Percentiles rank a stretch among this genome's conserved stretches.
phyloP scores from a whole-genome alignment of 2,888 invertebrate genomes.

The Rhagophthalmus giganteus region DNA sequence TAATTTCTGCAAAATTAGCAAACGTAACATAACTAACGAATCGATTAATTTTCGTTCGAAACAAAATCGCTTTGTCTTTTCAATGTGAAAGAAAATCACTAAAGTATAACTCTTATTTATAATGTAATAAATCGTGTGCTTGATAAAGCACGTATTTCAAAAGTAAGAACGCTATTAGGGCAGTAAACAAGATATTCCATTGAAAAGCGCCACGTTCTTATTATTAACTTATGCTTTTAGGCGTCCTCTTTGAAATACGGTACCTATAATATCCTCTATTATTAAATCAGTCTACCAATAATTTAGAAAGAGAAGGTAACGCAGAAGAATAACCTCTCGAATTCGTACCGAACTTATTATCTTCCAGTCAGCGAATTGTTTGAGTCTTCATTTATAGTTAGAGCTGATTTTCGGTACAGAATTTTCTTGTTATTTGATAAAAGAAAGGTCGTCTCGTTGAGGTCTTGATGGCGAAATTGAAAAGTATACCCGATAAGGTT shows the following conservation, averaged over 20 bases:
- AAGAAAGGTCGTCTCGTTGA: constrained; percentile 13
- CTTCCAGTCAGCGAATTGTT: constrained; percentile 13
- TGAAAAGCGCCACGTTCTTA: constrained; percentile 14
- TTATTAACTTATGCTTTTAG: constrained; percentile 17
- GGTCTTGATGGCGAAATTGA: constrained; percentile 17
- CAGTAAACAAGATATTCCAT: constrained; percentile 16
- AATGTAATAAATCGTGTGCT: constrained; percentile 21
- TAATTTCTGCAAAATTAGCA: too few species aligned
- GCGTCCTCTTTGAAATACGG: constrained; percentile 6
- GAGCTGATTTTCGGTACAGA: constrained; percentile 14
- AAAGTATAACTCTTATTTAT: constrained; percentile 30
- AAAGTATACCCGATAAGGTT: constrained; percentile 9
- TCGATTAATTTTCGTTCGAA: too few species aligned
- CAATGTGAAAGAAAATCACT: constrained; percentile 14
- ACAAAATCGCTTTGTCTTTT: too few species aligned
- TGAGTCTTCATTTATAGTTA: constrained; percentile 12
- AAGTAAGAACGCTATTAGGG: constrained; percentile 16
- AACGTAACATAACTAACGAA: background rate
- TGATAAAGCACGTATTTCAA: constrained; percentile 16
- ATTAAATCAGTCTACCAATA: constrained; percentile 9
- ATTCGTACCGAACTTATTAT: constrained; percentile 7
- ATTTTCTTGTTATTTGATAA: constrained; percentile 14
- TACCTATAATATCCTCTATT: constrained; percentile 12
- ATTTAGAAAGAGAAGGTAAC: constrained; percentile 5
- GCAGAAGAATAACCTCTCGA: background rate